A percentile compares a stretch with the other conserved stretches of the same genome.
Conservation (phyloP, 2,888 invertebrate genomes). For the Fabriciana adippe region DNA sequence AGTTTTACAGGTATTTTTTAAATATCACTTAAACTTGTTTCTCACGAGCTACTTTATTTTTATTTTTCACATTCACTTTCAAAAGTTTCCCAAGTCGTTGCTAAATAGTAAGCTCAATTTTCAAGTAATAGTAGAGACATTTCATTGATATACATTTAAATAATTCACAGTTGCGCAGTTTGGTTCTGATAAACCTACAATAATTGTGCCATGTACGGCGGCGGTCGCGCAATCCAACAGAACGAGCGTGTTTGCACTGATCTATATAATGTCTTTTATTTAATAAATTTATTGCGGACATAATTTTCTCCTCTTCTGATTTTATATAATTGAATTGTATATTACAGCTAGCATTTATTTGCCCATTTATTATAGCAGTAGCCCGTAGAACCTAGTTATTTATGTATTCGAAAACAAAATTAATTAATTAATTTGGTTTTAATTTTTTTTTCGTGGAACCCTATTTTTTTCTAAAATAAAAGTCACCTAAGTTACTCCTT, state of each 20-base stretch:
- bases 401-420: no score
- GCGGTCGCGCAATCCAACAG: conserved; percentile 27
- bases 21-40: neutral
- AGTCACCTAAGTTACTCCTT: no score
- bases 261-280: conserved; percentile 22
- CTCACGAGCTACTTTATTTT: conserved; percentile 20
- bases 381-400: no score
- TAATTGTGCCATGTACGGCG: conserved; percentile 40
- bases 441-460: no score
- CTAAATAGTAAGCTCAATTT: conserved; percentile 39
- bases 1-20: no score
- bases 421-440: no score
- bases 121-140: conserved; percentile 38
- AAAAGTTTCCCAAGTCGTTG: conserved; percentile 27
- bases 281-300: neutral
- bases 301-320: neutral
- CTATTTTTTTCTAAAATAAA: no score
- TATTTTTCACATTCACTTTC: conserved; percentile 29
- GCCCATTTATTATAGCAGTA: no score
- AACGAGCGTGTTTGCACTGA: conserved; percentile 25
- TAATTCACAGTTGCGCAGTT: conserved; percentile 37
- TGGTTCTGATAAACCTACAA: conserved; percentile 35
- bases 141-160: conserved; percentile 44
- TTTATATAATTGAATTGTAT: no score
- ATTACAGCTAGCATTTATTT: no score